Conservation (phyloP, 2,797 vertebrate species). For the Lepus oiostolus region DNA sequence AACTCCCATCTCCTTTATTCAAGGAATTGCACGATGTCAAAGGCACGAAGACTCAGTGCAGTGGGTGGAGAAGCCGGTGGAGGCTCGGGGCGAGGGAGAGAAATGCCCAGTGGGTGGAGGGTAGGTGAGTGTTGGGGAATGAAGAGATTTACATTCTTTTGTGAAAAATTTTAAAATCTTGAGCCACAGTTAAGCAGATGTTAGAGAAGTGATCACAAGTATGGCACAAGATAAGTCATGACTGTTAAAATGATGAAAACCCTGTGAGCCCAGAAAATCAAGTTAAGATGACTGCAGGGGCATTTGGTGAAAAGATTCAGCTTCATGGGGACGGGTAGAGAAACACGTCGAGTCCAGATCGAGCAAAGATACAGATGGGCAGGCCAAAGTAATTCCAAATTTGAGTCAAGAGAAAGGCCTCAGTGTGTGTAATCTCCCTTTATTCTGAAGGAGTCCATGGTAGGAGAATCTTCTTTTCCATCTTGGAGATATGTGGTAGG, state of each 20-base stretch:
- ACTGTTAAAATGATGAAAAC: slow-evolving; percentile 59
- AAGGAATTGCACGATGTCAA: slow-evolving; percentile 71
- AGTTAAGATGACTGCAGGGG: background rate
- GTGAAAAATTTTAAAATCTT: slow-evolving; percentile 43
- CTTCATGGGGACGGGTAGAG: slow-evolving; percentile 19
- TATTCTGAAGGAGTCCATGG: background rate
- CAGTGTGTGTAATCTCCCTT: background rate
- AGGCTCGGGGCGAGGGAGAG: background rate
- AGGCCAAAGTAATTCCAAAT: background rate
- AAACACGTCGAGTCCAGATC: slow-evolving; percentile 22
- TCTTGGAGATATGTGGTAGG: background rate
- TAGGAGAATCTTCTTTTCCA: background rate
- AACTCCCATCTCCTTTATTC: slow-evolving; percentile 69
- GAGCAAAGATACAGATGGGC: slow-evolving; percentile 8
- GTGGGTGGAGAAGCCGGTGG: background rate
- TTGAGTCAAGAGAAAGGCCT: background rate
- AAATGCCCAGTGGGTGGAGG: background rate
- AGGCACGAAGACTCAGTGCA: slow-evolving; percentile 58
- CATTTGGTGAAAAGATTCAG: slow-evolving; percentile 51
- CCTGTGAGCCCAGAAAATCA: slow-evolving; percentile 10
- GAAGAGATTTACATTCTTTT: slow-evolving; percentile 65
- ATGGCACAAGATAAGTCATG: background rate
- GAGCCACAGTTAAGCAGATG: slow-evolving; percentile 47
- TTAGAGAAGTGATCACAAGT: background rate
- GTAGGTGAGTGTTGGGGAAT: slow-evolving; percentile 63